phyloP scores from a whole-genome alignment of 2,797 vertebrate genomes.

The Betta splendens region DNA sequence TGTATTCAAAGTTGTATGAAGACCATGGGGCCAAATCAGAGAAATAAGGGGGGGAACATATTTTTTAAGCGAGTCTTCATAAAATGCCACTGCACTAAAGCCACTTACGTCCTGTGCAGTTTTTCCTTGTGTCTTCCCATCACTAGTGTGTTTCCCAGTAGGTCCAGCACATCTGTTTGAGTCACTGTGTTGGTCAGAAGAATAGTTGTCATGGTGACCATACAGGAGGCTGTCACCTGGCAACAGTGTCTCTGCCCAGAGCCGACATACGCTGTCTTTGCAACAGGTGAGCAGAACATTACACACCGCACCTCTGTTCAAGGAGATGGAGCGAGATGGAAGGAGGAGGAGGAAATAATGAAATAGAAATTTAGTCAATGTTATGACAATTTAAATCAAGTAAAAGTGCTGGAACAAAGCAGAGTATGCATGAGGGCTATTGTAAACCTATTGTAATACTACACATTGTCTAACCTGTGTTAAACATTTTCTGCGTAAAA shows the following conservation, averaged over 20 bases:
- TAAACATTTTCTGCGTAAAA: neutral
- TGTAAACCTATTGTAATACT: neutral
- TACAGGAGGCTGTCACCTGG: conserved; percentile 92
- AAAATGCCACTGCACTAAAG: no score
- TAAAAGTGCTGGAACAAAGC: conserved; percentile 5
- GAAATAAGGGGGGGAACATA: no score
- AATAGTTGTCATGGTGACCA: conserved; percentile 80
- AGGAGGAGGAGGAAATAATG: neutral
- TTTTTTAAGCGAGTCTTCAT: no score
- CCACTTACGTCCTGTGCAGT: conserved; percentile 85
- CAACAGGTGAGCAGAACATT: conserved; percentile 96
- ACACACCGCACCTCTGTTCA: conserved; percentile 89
- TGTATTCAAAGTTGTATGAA: no score
- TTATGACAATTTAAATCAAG: conserved; percentile 16
- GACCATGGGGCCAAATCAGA: no score
- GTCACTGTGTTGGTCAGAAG: conserved; percentile 71
- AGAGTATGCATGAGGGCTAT: neutral
- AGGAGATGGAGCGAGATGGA: conserved; percentile 22
- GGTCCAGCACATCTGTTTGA: conserved; percentile 73
- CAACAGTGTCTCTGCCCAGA: conserved; percentile 97
- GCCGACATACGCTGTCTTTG: conserved; percentile 97
- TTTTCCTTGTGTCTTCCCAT: conserved; percentile 80
- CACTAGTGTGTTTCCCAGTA: conserved; percentile 82
- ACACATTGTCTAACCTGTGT: neutral
- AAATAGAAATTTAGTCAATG: conserved; percentile 12